A percentile compares a stretch with the other conserved stretches of the same genome.
Evolutionary conservation across 2,797 vertebrate genomes (phyloP).

Genomic region (Sebastes taczanowskii): DNA sequence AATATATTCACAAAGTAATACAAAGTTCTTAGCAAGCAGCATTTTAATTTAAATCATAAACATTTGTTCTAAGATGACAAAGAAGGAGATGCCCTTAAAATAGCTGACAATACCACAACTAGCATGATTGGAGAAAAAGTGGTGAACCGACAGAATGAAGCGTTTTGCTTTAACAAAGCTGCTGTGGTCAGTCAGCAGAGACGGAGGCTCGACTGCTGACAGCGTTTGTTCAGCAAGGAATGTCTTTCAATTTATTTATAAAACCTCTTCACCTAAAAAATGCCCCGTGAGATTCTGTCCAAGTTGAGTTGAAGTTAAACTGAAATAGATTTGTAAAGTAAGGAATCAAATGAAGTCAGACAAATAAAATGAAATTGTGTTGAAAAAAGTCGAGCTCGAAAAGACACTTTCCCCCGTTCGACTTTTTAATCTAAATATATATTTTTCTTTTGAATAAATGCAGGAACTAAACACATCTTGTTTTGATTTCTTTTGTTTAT

Average conservation of each 20-base stretch:
- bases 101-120: background rate
- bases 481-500: no score
- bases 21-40: background rate
- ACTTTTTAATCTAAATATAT: no score
- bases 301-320: background rate
- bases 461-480: no score
- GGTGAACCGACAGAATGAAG: background rate
- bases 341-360: background rate
- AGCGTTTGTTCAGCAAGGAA: background rate
- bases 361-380: background rate
- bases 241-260: background rate
- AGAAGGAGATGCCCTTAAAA: background rate
- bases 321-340: background rate
- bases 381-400: background rate
- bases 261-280: background rate
- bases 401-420: no score
- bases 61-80: background rate
- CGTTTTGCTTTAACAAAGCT: background rate
- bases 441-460: no score
- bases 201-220: background rate
- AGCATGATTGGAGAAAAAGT: background rate
- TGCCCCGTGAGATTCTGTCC: background rate
- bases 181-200: conserved; percentile 6
- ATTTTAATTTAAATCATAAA: background rate
- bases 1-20: background rate